phyloP scores from a whole-genome alignment of 2,113 vertebrate genomes.

The Eptesicus fuscus region DNA sequence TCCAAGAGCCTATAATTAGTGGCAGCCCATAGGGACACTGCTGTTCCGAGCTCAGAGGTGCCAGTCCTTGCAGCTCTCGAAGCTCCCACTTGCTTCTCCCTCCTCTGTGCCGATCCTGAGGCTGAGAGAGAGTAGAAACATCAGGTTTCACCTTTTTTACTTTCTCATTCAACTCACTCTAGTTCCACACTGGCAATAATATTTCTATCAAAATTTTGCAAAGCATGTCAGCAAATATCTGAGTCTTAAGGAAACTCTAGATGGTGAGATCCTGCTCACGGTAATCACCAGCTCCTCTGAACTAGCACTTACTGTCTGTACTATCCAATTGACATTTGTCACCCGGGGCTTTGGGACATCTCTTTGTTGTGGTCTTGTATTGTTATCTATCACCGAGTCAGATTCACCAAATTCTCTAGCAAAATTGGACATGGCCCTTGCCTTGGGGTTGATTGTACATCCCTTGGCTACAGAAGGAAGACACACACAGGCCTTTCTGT shows the following conservation, averaged over 20 bases:
- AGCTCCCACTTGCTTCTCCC: not conserved
- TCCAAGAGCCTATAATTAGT: not conserved
- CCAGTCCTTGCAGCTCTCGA: not conserved
- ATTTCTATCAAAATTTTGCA: not conserved
- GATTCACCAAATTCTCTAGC: slow-evolving; percentile 80
- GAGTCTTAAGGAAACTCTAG: not conserved
- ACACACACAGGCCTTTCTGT: not conserved
- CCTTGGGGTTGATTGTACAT: slow-evolving; percentile 78
- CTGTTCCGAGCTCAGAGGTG: not conserved
- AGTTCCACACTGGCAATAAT: not conserved
- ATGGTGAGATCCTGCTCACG: not conserved
- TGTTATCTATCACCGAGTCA: slow-evolving; percentile 59
- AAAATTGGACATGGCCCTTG: slow-evolving; percentile 79
- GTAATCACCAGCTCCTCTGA: not conserved
- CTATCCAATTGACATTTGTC: slow-evolving; percentile 16
- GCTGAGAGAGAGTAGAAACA: not conserved
- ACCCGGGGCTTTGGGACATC: not conserved
- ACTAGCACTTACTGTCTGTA: not conserved
- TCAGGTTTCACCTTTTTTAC: not conserved
- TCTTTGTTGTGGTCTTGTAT: slow-evolving; percentile 29
- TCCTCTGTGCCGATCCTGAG: not conserved
- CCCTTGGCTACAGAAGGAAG: slow-evolving; percentile 64
- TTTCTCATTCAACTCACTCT: slow-evolving; percentile 31
- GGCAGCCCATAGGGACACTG: accelerated
- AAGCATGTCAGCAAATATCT: not conserved